Evolutionary conservation across 2,797 vertebrate species (phyloP).

Genomic region (Pipistrellus kuhlii): DNA sequence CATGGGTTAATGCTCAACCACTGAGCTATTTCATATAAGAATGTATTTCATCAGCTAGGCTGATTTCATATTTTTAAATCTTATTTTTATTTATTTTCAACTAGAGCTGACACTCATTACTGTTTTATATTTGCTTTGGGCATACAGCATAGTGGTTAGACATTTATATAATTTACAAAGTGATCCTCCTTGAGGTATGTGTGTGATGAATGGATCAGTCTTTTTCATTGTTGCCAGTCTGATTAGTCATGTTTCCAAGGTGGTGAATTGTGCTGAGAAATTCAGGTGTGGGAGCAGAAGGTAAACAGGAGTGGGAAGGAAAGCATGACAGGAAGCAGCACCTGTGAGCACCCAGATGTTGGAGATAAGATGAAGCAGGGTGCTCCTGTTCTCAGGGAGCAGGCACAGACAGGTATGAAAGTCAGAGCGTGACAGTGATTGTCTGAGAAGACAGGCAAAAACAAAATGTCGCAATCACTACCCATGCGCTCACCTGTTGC

Average conservation of each 20-base stretch:
- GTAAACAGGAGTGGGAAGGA: conserved; percentile 19
- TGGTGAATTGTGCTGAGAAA: conserved; percentile 6
- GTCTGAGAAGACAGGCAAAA: neutral
- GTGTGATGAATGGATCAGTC: neutral
- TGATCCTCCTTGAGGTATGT: neutral
- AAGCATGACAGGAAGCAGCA: neutral
- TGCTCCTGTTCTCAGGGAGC: neutral
- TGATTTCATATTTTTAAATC: neutral
- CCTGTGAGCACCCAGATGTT: neutral
- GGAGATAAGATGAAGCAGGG: neutral
- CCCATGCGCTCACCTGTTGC: neutral
- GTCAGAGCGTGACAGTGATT: neutral
- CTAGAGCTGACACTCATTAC: neutral
- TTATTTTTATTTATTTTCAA: neutral
- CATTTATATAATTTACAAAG: neutral
- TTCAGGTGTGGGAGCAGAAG: conserved; percentile 17
- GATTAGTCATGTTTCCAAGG: neutral
- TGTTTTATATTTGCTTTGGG: neutral
- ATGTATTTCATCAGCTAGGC: no score
- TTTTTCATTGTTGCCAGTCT: neutral
- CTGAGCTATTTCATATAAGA: neutral
- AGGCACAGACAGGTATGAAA: neutral
- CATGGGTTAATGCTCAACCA: neutral
- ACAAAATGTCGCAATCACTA: neutral
- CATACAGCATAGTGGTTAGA: neutral